Conservation (phyloP, 2,113 vertebrate species). For the Okapia johnstoni region DNA sequence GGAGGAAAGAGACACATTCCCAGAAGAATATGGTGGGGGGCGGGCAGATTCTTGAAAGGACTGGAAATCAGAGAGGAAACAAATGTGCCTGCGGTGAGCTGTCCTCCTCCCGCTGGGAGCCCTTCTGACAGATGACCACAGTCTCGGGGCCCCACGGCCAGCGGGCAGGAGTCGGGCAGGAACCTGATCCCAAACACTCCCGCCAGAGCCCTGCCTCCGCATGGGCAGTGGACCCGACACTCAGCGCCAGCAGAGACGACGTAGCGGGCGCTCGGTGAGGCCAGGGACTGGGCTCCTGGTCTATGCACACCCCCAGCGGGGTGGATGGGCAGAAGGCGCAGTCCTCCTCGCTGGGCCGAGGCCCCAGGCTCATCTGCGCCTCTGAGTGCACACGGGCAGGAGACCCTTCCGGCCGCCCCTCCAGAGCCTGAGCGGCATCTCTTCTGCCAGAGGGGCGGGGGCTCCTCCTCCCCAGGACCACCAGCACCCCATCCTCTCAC, state of each 20-base stretch:
- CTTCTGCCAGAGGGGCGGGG: background rate
- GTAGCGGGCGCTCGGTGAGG: background rate
- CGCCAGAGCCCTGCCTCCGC: fast-evolving
- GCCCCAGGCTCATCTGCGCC: background rate
- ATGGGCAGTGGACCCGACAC: no score
- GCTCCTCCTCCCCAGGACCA: background rate
- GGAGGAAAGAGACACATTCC: background rate
- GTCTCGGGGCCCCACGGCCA: background rate
- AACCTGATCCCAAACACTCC: fast-evolving
- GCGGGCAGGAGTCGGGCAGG: background rate
- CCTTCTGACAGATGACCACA: background rate
- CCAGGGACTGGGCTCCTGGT: background rate
- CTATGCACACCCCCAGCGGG: no score
- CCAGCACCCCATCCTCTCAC: no score
- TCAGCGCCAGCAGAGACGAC: background rate
- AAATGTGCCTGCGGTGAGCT: fast-evolving
- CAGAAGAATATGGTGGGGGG: background rate
- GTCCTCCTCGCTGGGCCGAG: fast-evolving
- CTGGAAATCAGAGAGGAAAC: background rate
- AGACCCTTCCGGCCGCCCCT: background rate
- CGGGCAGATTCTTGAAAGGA: background rate
- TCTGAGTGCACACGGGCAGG: fast-evolving
- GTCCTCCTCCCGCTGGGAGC: background rate
- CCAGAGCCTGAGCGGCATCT: background rate
- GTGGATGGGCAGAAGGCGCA: fast-evolving